Base-by-base conservation (phyloP, 2,797 vertebrate species). In the Anguilla megastoma region DNA sequence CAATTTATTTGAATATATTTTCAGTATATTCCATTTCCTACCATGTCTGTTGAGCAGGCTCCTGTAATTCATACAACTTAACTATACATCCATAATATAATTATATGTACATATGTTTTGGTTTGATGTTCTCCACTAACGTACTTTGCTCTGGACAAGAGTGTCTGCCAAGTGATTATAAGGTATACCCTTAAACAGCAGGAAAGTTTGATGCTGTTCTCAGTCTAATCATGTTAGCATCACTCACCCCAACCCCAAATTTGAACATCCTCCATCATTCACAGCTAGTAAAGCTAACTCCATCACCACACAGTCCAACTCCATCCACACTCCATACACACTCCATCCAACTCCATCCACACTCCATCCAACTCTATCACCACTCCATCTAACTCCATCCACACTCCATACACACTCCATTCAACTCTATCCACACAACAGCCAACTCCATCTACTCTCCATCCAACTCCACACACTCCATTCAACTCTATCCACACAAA, bases 31-130 rank as follows among this genome's bases (percentile, higher is more conserved):
- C 52, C 8, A 54, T 54, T 54, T 54, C 69, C 30, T 74, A 74
- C 3, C 30, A 74, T 36, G 14, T 74, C 69, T 74, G 30, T 12
- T 16, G 79, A 8, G 36, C 48, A 16, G 82, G 41, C 45, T 54
- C 82, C 82, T 84, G 48, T 84, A 82, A 82, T 45, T 45, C n/a
- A 48, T 82, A 82, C 48, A 36, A 50, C 79, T 82, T 82, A 82
- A 82, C 48, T 41, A 82, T 30, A 52, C 33, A 88, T 69, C 56
- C 63, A 27, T 69, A 69, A 69, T 27, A 27, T 24, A 69, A n/a
- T n/a, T 24, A 69, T 24, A 27, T 69, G 7, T 54, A 54, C 52
- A 54, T 54, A 54, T 45, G 4, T 45, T 45, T 45, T 45, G 12
- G 9, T 10, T 14, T 54, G 52, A 54, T 54, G 52, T 54, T 54